phyloP scores from a whole-genome alignment of 2,888 invertebrate genomes.

The Ophonus ardosiacus region DNA sequence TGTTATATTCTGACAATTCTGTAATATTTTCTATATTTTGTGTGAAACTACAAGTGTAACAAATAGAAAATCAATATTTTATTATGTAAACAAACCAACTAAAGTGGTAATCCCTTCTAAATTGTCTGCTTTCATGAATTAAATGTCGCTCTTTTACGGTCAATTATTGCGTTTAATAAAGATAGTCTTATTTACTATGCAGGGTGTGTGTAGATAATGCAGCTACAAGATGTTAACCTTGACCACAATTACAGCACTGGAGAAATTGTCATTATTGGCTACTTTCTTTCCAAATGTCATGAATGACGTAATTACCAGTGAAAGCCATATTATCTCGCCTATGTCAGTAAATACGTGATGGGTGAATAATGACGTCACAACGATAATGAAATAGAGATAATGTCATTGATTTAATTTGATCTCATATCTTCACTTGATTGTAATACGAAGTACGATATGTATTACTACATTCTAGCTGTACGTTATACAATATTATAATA shows the following conservation, averaged over 20 bases:
- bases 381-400: constrained; percentile 17
- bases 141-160: neutral
- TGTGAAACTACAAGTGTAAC: neutral
- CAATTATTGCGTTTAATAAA: constrained; percentile 10
- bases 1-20: neutral
- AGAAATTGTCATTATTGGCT: neutral
- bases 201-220: constrained; percentile 4
- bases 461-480: too few relatives aligned
- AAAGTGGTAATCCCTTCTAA: neutral
- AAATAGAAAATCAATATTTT: constrained; percentile 41
- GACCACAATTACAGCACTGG: constrained; percentile 1
- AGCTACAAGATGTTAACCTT: constrained; percentile 16
- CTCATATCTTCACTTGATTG: neutral
- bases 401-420: neutral
- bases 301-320: constrained; percentile 10
- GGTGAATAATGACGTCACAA: constrained; percentile 17
- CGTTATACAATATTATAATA: too few relatives aligned
- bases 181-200: neutral
- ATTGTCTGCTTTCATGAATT: constrained; percentile 6
- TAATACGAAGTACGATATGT: neutral
- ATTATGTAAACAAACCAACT: constrained; percentile 18
- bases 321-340: constrained; percentile 5
- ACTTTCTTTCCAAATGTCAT: constrained; percentile 7
- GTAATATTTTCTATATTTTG: neutral
- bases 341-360: constrained; percentile 9